A percentile compares a stretch with the other conserved stretches of the same genome.
phyloP scores from a whole-genome alignment of 2,797 vertebrate species.

The Hirundo rustica region DNA sequence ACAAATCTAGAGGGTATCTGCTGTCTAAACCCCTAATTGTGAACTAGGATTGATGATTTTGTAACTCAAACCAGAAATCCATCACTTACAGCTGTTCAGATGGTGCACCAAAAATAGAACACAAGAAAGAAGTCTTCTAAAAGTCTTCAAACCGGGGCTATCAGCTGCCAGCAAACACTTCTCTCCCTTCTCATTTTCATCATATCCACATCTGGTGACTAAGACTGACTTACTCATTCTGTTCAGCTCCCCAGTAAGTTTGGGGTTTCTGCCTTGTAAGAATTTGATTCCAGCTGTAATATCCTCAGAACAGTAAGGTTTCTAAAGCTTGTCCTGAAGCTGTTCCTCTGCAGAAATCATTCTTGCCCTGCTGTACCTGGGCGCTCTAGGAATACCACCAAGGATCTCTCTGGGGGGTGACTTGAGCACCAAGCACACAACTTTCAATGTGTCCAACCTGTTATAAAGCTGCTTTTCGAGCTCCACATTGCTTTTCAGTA shows the following conservation, averaged over 20 bases:
- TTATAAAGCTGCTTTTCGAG: not conserved
- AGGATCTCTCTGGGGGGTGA: not conserved
- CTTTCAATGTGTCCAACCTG: not conserved
- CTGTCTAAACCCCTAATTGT: not conserved
- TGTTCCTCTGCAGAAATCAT: not conserved
- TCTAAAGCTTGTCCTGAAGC: not conserved
- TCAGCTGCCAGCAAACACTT: not conserved
- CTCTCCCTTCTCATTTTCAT: not conserved
- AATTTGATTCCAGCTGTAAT: not conserved
- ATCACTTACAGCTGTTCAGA: not conserved
- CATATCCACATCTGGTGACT: not conserved
- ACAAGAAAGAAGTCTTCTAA: not conserved
- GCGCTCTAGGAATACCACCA: not conserved
- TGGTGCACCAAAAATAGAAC: not conserved
- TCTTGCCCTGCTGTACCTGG: not conserved
- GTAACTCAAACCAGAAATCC: not conserved
- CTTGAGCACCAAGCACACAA: not conserved
- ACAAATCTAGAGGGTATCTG: not conserved
- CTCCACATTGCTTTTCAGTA: not conserved
- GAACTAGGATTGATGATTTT: not conserved
- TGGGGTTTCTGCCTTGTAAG: not conserved
- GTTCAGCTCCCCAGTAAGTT: not conserved
- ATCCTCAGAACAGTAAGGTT: not conserved
- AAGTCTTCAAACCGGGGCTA: not conserved
- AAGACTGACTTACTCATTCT: not conserved